A percentile compares a stretch with the other conserved stretches of the same genome.
Evolutionary conservation across 2,113 vertebrate species (phyloP).

Genomic region (Lathamus discolor): DNA sequence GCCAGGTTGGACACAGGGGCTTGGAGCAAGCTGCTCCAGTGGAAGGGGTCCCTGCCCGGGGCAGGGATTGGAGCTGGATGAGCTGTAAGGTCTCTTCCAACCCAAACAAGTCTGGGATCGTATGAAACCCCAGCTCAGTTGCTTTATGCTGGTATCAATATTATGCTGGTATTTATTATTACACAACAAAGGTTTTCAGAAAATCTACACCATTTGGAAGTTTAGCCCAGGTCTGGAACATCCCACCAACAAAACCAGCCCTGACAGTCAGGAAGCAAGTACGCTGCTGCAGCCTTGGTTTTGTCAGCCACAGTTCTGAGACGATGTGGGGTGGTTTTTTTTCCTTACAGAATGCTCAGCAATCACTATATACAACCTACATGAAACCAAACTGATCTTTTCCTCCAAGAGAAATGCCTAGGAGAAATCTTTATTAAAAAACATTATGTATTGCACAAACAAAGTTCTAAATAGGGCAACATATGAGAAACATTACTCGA

Average conservation of each 20-base stretch:
- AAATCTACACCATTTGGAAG: background rate
- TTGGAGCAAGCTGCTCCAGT: background rate
- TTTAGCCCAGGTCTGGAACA: background rate
- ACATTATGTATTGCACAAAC: background rate
- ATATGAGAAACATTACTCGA: background rate
- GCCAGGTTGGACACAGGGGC: no score
- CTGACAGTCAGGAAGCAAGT: background rate
- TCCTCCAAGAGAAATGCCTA: background rate
- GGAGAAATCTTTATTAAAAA: background rate
- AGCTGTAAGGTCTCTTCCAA: background rate
- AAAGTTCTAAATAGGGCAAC: background rate
- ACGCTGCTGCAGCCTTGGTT: background rate
- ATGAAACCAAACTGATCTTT: background rate
- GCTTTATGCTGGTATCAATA: background rate
- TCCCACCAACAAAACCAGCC: background rate
- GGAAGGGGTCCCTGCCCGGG: background rate
- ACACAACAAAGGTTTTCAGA: background rate
- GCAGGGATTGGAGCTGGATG: background rate
- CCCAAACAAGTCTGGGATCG: background rate
- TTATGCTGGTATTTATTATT: no score
- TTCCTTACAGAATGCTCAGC: background rate
- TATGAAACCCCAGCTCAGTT: background rate
- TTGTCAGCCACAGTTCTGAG: background rate
- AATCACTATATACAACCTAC: rapidly evolving
- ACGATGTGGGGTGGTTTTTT: background rate